phyloP scores from a whole-genome alignment of 2,113 vertebrate genomes.

The Bos taurus region DNA sequence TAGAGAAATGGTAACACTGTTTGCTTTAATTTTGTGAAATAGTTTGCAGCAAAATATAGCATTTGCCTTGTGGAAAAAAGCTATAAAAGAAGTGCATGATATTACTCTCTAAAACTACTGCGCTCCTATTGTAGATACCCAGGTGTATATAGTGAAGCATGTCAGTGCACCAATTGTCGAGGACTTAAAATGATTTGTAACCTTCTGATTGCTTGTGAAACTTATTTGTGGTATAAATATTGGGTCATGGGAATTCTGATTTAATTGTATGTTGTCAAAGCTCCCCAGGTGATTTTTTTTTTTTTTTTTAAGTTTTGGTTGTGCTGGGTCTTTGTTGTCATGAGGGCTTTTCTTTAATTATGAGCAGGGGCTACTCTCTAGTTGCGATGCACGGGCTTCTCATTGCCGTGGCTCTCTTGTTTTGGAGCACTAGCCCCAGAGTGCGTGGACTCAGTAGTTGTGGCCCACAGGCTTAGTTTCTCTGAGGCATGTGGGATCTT shows the following conservation, averaged over 20 bases:
- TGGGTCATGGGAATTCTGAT: neutral
- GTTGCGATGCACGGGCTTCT: neutral
- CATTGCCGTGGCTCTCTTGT: neutral
- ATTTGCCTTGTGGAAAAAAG: neutral
- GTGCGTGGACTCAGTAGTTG: neutral
- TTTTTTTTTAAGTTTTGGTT: neutral
- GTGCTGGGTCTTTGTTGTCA: neutral
- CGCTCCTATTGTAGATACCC: neutral
- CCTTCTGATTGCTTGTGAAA: neutral
- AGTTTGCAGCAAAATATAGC: neutral
- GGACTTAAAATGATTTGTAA: neutral
- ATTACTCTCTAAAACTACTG: neutral
- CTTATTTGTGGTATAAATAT: neutral
- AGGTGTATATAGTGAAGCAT: neutral
- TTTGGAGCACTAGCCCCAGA: neutral
- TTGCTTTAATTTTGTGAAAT: slow-evolving; percentile 20
- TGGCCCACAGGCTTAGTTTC: neutral
- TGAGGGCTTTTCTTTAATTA: neutral
- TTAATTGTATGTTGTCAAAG: neutral
- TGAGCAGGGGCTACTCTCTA: neutral
- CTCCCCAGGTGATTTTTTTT: neutral
- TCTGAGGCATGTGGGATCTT: neutral
- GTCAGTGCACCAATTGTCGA: neutral
- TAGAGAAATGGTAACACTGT: neutral
- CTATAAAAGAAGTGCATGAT: neutral